Conservation (phyloP, 2,888 invertebrate species). For the Bursaphelenchus okinawaensis region DNA sequence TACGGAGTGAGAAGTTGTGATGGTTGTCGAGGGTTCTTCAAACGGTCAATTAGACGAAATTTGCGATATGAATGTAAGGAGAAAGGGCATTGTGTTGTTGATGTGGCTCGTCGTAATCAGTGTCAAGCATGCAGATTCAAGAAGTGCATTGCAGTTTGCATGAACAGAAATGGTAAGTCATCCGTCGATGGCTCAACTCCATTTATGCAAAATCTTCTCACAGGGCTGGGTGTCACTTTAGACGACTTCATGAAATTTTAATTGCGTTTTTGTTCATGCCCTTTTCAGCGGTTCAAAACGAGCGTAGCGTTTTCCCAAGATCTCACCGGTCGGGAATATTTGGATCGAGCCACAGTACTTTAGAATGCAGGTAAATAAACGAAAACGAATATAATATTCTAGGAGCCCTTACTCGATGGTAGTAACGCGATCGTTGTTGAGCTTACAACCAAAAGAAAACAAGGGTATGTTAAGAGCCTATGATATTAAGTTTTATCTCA, state of each 20-base stretch:
- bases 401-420: slow-evolving; percentile 24
- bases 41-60: slow-evolving; percentile 64
- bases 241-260: not conserved
- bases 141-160: slow-evolving; percentile 82
- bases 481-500: no score
- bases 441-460: not conserved
- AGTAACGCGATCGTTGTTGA: slow-evolving; percentile 10
- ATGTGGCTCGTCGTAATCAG: slow-evolving; percentile 83
- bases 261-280: not conserved
- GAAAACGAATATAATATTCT: not conserved
- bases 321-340: not conserved
- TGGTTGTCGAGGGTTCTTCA: slow-evolving; percentile 79
- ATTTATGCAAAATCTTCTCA: no score
- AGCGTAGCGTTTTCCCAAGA: slow-evolving; percentile 24
- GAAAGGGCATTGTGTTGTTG: slow-evolving; percentile 77
- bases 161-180: slow-evolving; percentile 79
- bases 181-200: no score
- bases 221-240: no score
- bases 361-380: not conserved
- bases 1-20: slow-evolving; percentile 63
- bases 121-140: slow-evolving; percentile 88
- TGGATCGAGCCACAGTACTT: not conserved
- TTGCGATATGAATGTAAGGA: slow-evolving; percentile 70
- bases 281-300: slow-evolving; percentile 27
- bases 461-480: no score